Evolutionary conservation across 92 coral and sea anemone species (phyloP), one percentile per base, ranked within the genome.

Genomic region (Bergia puertoricense): DNA sequence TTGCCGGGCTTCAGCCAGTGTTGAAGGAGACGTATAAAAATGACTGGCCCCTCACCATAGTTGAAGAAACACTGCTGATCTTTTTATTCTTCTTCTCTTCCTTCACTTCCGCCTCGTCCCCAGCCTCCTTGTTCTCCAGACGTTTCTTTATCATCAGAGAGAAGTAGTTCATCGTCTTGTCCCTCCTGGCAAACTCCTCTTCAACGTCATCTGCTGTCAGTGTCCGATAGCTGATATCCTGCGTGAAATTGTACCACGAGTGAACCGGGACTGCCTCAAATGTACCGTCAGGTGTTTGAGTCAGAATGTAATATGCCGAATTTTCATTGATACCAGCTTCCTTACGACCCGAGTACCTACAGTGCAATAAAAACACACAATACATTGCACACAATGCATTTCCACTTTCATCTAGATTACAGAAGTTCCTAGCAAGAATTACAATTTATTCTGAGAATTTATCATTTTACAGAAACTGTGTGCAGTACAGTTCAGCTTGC

Each of bases 171-270:
- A 97, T 93, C 41, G 97, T 95, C 82, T 85, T 97, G 83, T 97
- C 95, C 54, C 99, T 90, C 76, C 93, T 87, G 23, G 86, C 81
- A 74, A 95, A 97, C 74, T 97, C 98, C 88, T 97, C 99, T 75
- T 97, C 99, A 14, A 98, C 99, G 56, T 97, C 99, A 41, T 97
- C 99, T 11, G 95, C 93, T 36, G 98, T 97, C 78, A 97, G 89
- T 2, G 99, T 97, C 8, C 93, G 90, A 85, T 97, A 95, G 43
- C 90, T 95, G 40, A 97, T 97, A 82, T 92, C 94, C n/a, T 95
- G 98, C 5, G 96, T 95, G 85, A 97, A 97, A 68, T 93, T 95
- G 88, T 91, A 97, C 96, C 96, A 94, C 44, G 95, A 89, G 69
- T 92, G 91, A 50, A 97, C 98, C 0, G 99, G 99, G 5, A 89